These are phyloP conservation scores for Triplophysa yarkandensis DNA, from an alignment of 2,797 vertebrate genomes.

Conservation along the genomic window DNA sequence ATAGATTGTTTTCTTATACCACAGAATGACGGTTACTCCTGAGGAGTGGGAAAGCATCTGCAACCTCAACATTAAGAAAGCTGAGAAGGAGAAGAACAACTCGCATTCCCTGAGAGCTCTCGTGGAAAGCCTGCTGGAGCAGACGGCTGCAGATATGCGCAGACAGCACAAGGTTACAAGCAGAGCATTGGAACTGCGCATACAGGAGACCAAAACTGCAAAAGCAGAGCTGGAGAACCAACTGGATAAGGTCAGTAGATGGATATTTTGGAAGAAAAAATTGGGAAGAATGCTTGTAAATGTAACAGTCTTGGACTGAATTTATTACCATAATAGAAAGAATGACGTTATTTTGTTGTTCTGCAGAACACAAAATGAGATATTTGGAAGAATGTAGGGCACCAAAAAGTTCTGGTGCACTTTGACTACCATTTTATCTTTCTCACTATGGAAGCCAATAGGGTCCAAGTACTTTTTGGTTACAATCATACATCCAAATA, in stretches of 20 bases:
- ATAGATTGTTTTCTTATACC: not conserved
- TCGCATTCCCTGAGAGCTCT: conserved; percentile 76
- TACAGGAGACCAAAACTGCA: conserved; percentile 79
- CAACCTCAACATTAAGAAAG: conserved; percentile 79
- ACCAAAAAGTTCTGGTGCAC: no score
- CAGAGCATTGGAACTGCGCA: conserved; percentile 71
- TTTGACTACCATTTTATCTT: no score
- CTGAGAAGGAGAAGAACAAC: conserved; percentile 84
- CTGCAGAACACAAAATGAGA: no score
- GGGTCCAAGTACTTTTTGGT: no score
- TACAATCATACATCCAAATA: no score
- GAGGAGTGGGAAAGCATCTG: conserved; percentile 86
- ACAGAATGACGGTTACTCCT: conserved; percentile 75
- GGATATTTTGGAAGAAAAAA: no score
- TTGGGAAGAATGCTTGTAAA: no score
- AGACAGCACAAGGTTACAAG: conserved; percentile 75
- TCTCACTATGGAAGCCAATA: no score
- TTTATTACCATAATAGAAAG: no score
- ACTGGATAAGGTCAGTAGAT: conserved; percentile 78
- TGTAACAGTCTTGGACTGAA: no score
- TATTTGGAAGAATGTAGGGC: no score
- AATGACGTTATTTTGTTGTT: no score
- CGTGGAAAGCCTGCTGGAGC: conserved; percentile 81
- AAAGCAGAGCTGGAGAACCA: conserved; percentile 84
- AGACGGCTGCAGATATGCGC: conserved; percentile 77